A percentile compares a stretch with the other conserved stretches of the same genome.
phyloP scores from a whole-genome alignment of 2,888 invertebrate genomes.

The Eupeodes latifasciatus region DNA sequence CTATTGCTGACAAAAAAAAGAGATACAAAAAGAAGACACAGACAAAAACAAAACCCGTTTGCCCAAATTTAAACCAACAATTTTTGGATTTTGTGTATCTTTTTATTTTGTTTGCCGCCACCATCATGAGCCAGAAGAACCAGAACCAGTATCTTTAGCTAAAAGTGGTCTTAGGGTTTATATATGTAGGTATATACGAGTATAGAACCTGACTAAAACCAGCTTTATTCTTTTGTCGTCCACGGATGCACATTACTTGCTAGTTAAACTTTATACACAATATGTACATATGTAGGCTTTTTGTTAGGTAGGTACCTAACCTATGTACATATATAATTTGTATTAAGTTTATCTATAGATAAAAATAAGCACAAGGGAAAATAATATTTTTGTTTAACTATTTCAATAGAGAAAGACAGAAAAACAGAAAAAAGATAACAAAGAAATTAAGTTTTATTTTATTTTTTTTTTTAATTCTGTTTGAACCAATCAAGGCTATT shows the following conservation, averaged over 20 bases:
- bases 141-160: slow-evolving; percentile 46
- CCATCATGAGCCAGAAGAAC: slow-evolving; percentile 18
- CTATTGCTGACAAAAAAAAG: slow-evolving; percentile 19
- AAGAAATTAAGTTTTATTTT: slow-evolving; percentile 6
- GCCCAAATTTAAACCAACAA: slow-evolving; percentile 53
- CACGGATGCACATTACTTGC: slow-evolving; percentile 37
- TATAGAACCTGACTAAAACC: slow-evolving; percentile 33
- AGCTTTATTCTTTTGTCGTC: slow-evolving; percentile 32
- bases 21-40: slow-evolving; percentile 28
- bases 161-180: slow-evolving; percentile 33
- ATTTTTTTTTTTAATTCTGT: not conserved
- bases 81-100: not conserved
- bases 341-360: slow-evolving; percentile 35
- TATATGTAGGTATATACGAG: not conserved
- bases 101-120: not conserved
- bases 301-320: no score
- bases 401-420: slow-evolving; percentile 3
- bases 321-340: not conserved
- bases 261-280: slow-evolving; percentile 17
- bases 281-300: not conserved
- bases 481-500: slow-evolving; percentile 47
- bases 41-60: slow-evolving; percentile 56
- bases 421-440: slow-evolving; percentile 30
- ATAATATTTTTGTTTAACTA: slow-evolving; percentile 13
- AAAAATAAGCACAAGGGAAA: slow-evolving; percentile 38